Percentiles rank a stretch among this genome's conserved stretches.
phyloP scores from a whole-genome alignment of 2,113 vertebrate species.

The Sarotherodon lohbergeri region DNA sequence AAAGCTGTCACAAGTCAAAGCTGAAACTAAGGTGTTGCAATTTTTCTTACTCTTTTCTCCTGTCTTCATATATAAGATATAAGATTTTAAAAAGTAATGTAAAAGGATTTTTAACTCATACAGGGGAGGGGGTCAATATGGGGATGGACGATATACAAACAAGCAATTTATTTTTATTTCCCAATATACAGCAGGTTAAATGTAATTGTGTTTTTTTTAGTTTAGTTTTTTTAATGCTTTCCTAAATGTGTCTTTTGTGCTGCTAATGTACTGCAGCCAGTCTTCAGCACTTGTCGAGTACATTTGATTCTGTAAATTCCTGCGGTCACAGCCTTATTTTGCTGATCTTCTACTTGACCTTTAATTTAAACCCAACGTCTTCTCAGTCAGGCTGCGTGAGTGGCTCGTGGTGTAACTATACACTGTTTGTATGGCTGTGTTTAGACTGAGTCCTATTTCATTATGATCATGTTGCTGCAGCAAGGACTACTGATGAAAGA shows the following conservation, averaged over 20 bases:
- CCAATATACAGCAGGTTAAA: neutral
- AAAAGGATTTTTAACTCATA: neutral
- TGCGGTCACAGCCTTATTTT: neutral
- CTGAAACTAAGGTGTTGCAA: fast-evolving
- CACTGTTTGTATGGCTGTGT: neutral
- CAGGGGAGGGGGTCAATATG: fast-evolving
- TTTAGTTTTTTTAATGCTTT: fast-evolving
- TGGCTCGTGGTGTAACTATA: neutral
- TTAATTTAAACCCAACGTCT: neutral
- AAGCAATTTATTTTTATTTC: neutral
- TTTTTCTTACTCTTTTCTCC: neutral
- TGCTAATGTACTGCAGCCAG: neutral
- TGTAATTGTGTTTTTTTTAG: neutral
- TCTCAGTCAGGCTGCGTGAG: neutral
- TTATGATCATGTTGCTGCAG: neutral
- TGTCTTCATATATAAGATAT: neutral
- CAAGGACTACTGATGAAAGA: neutral
- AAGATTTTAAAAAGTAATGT: fast-evolving
- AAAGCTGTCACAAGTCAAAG: neutral
- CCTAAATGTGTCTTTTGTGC: neutral
- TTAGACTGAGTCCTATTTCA: neutral
- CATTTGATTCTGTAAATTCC: neutral
- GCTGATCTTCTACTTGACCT: neutral
- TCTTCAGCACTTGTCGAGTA: neutral
- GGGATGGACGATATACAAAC: neutral